Evolutionary conservation across 2,888 invertebrate species (phyloP), one percentile per base, ranked within the genome.

Genomic region (Temnothorax rugatulus): DNA sequence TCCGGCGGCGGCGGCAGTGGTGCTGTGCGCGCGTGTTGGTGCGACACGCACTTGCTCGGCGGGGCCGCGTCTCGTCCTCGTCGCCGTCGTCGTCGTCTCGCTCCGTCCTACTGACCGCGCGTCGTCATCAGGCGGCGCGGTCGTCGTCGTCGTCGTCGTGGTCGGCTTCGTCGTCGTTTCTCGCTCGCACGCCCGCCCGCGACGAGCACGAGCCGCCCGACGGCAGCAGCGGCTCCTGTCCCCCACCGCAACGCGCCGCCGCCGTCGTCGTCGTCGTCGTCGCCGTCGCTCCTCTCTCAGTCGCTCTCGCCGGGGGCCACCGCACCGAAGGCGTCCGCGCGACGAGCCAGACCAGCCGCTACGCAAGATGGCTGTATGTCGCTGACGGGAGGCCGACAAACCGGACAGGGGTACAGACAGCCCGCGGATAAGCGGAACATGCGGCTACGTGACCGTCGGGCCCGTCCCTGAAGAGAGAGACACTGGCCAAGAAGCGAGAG

Each of bases 311-410:
- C 79, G 86, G 90, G 86, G 89, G 89, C 89, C 89, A 90, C 90
- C 91, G 86, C 87, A 90, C 86, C 90, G 90, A 88, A 86, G 90
- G 88, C 89, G 87, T 90, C 87, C 84, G 79, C 34, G 79, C 79
- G 75, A 79, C 79, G 89, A 88, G 89, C 89, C 90, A 87, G 89
- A 85, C 88, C 88, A 88, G 87, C 81, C 88, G 83, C 88, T 87
- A 91, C 89, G 88, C 93, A 93, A 93, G 91, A 93, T 93, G 93
- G 93, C 93, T 93, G 90, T 91, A 88, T 90, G 89, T 90, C 88
- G 91, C 90, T 93, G 92, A 92, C 90, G 91, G 88, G 86, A 89
- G 87, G 75, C 91, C 89, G 88, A 89, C 90, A 87, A 89, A 87
- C 77, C 87, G 85, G 89, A 90, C 88, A 87, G 87, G 87, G 81